Base-by-base conservation (phyloP, 2,113 vertebrate genomes). In the Triplophysa dalaica region DNA sequence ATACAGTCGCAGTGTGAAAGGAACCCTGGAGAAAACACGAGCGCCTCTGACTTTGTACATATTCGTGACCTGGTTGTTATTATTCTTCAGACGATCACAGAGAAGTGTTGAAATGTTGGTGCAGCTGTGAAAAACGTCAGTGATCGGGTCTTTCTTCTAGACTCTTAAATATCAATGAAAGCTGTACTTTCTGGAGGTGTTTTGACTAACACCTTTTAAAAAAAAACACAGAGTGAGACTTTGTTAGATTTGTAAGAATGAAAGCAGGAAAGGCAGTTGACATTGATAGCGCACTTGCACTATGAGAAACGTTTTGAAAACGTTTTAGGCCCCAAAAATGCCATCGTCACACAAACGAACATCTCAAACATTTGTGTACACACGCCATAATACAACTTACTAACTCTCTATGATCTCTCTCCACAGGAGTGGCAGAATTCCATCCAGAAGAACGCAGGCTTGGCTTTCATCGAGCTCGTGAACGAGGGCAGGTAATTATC, bases 391-490 rank as follows among this genome's bases (percentile, higher is more conserved):
- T 38, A 38, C 33, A 38, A 38, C 33, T 38, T 38, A 38, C 33
- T 38, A 38, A 38, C 66, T 24, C 6, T 81, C 10, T 80, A 73
- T 75, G 77, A 26, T 50, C 17, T 88, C 75, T 87, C 54, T 88
- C 89, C 83, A 13, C 85, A 95, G 93, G 94, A 94, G 65, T 96
- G 94, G 94, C 94, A 96, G 86, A 95, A 95, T 87, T 96, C 95
- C 52, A 96, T 96, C 85, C 95, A 96, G 86, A 95, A 96, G 87
- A 95, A 95, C 78, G 93, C 94, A 68, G 93, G 93, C 24, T 90
- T 94, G 82, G 93, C 94, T 78, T 96, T 95, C 87, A 95, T 95
- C 85, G 94, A 96, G 85, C 93, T 95, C 67, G 93, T 95, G 81
- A 96, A 95, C 52, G 94, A 95, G 90, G 94, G 94, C 90, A 94